phyloP scores from a whole-genome alignment of 1,140 invertebrate genomes.

The Anastatus disparis region DNA sequence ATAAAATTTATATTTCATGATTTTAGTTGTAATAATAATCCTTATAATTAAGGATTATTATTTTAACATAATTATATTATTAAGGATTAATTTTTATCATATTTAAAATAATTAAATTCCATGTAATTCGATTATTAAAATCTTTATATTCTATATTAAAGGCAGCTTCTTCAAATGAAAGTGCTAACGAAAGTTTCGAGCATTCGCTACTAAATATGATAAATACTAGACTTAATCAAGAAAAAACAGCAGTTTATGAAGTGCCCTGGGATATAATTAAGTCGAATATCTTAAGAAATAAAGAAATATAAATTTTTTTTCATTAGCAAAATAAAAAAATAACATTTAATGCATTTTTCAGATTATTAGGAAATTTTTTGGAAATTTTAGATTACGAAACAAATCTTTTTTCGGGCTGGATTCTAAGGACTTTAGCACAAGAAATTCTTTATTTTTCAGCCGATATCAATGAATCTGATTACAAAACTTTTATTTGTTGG shows the following conservation, averaged over 20 bases:
- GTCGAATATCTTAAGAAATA: not conserved
- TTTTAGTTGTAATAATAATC: no score
- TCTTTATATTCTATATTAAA: no score
- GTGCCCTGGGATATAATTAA: slow-evolving; percentile 7
- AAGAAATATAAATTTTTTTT: slow-evolving; percentile 15
- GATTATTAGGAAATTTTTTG: slow-evolving; percentile 47
- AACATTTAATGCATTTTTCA: no score
- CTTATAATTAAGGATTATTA: no score
- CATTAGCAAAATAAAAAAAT: not conserved
- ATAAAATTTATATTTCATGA: no score
- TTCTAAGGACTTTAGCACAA: slow-evolving; percentile 48
- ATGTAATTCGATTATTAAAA: no score
- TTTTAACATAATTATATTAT: no score
- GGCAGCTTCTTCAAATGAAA: not conserved
- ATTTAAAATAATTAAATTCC: no score
- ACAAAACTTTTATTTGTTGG: slow-evolving; percentile 51
- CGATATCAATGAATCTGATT: slow-evolving; percentile 43
- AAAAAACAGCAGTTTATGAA: not conserved
- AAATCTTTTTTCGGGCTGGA: slow-evolving; percentile 54
- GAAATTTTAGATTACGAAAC: slow-evolving; percentile 48
- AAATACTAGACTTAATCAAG: not conserved
- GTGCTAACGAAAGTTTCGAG: not conserved
- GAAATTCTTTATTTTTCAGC: slow-evolving; percentile 42
- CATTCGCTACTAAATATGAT: not conserved
- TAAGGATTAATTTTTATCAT: no score